Base-by-base conservation (phyloP, 2,888 invertebrate genomes). In the Amorpha juglandis region DNA sequence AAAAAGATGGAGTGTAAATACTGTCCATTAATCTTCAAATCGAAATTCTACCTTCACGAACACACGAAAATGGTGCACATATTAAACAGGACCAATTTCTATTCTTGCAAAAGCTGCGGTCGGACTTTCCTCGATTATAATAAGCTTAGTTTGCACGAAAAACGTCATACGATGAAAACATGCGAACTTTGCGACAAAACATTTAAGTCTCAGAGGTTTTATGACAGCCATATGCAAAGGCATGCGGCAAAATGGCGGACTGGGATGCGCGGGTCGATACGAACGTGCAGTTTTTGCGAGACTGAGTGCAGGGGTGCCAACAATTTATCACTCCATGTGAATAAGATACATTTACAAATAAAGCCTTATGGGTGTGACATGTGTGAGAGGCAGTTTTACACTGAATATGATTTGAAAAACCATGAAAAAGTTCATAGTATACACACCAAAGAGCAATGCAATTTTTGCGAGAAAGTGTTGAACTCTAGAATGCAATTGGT, bases 291-390 rank as follows among this genome's bases (percentile, higher is more conserved):
- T 71, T 91, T 93, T 64, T 93, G 92, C 62, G 91, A 92, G 65
- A 91, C 86, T 67, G 84, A 84, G 7, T 91, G 82, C 71, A 68
- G 78, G 33, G 86, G 84, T 62, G 86, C 88, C 64, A 90, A 90
- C 21, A 80, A 88, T 70, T 86, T 93, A 0, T 87, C 88, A 0
- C 67, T 91, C 0, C 92, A 93, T 52, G 91, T 93, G 0, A 93
- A 93, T 77, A 93, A 91, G 70, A 75, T 81, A 0, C 92, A 93
- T 79, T 85, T 93, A 64, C 88, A 88, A 79, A 90, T 92, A 53
- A 92, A 91, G 78, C 91, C 92, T 0, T 92, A 89, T 68, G 73
- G 71, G 63, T 93, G 92, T 68, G 92, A 92, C 62, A 92, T 93
- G 92, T 92, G 92, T 35, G 90, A 91, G 0, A 79, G 75, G 58